Percentiles rank a stretch among this genome's conserved stretches.
Conservation (phyloP, 2,113 vertebrate species). For the Otis tarda region DNA sequence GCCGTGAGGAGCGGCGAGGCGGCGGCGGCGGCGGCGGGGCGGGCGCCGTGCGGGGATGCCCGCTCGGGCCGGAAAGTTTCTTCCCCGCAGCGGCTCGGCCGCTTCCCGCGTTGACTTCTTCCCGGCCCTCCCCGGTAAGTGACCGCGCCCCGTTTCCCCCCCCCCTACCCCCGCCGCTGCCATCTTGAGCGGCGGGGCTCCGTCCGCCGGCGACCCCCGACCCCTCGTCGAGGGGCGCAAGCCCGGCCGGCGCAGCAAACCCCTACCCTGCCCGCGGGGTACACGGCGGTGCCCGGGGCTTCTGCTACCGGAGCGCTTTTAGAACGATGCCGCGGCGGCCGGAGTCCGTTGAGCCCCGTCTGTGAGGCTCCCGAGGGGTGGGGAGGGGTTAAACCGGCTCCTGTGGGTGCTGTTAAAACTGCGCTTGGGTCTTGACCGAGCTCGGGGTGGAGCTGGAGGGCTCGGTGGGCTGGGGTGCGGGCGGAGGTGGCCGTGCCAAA, state of each 20-base stretch:
- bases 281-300: no score
- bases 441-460: neutral
- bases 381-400: neutral
- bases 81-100: conserved; percentile 55
- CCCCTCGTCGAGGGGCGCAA: no score
- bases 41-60: conserved; percentile 33
- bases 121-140: conserved; percentile 70
- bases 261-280: no score
- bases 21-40: neutral
- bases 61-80: conserved; percentile 73
- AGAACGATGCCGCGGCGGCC: neutral
- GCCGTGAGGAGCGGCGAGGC: conserved; percentile 1
- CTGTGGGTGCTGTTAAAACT: neutral
- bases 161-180: conserved; percentile 26
- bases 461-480: neutral
- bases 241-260: no score
- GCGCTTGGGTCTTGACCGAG: neutral
- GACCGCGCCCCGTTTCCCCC: neutral
- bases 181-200: conserved; percentile 52
- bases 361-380: neutral
- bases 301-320: neutral
- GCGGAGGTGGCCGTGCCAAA: neutral
- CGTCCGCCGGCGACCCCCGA: neutral
- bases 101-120: neutral
- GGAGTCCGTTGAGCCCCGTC: neutral